Evolutionary conservation across 2,888 invertebrate genomes (phyloP), one percentile per base, ranked within the genome.

Genomic region (Metellina segmentata): DNA sequence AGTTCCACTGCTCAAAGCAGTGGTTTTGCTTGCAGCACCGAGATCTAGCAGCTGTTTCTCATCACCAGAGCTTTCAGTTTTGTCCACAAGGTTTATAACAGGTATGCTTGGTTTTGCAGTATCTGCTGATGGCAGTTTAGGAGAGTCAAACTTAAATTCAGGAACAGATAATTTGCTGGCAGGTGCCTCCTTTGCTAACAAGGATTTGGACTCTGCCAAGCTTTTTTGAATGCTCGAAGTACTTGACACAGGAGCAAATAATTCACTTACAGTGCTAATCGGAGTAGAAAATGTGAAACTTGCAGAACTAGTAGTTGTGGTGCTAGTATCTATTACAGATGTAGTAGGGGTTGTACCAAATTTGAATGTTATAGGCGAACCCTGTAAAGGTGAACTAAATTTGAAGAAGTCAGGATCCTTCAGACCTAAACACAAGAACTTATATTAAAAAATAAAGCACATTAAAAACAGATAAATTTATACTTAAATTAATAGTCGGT

Each of bases 311-410:
- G 81, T 51, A 9, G 16, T 13, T n/a, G 85, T 61, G 9, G 81
- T 52, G 13, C 74, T 8, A 69, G 51, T 79, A 4, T 34, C 34
- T 53, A n/a, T 11, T 16, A 53, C 34, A 78, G 89, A 71, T 48
- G 85, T 85, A 48, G 72, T 34, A 20, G 19, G 19, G 6, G 79
- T 52, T 53, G 87, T 20, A 16, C 72, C 79, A 79, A 89, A 89
- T 61, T 89, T 89, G 49, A 89, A 89, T 53, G 79, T 78, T 19
- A 89, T 78, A 48, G 89, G 89, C 6, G 89, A 89, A 61, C 49
- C 81, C 51, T 89, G 82, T 51, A 83, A 16, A 48, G 89, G 83
- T n/a, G 89, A 89, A 48, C 51, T 89, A 34, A 89, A 89, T 34
- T 89, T 83, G 71, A 89, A 89, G 48, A 70, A 53, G n/a, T n/a